Evolutionary conservation across 1,140 invertebrate genomes (phyloP).

Genomic region (Pogonognathellus flavescens): DNA sequence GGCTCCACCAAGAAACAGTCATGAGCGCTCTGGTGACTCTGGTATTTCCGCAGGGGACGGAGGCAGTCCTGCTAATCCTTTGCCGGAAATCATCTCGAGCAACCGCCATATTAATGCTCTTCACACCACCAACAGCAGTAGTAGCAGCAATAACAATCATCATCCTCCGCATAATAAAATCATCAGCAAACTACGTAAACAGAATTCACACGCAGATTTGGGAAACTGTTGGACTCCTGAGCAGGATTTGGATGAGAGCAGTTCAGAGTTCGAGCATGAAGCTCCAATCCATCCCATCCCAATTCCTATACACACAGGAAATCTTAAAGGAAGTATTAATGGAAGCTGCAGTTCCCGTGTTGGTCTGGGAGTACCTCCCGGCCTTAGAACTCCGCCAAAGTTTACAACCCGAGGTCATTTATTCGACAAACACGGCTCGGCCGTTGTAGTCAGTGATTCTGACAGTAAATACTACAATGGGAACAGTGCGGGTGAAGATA

Average conservation of each 20-base stretch:
- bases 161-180: conserved; percentile 23
- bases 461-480: conserved; percentile 47
- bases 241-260: conserved; percentile 80
- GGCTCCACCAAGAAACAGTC: conserved; percentile 70
- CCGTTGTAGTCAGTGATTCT: conserved; percentile 46
- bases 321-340: conserved; percentile 65
- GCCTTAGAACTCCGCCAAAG: conserved; percentile 71
- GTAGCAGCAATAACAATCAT: conserved; percentile 32
- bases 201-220: conserved; percentile 14
- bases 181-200: conserved; percentile 50
- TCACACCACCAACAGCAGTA: conserved; percentile 34
- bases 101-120: conserved; percentile 42
- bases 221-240: conserved; percentile 81
- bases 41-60: conserved; percentile 82
- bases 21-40: conserved; percentile 83
- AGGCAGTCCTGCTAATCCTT: conserved; percentile 63
- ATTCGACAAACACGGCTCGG: conserved; percentile 70
- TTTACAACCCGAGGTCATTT: conserved; percentile 78
- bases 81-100: conserved; percentile 23
- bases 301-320: neutral
- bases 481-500: conserved; percentile 7
- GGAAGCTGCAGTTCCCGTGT: neutral
- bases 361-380: conserved; percentile 62
- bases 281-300: neutral
- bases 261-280: conserved; percentile 79